phyloP scores from a whole-genome alignment of 2,888 invertebrate species.

The Cheilosia soror region DNA sequence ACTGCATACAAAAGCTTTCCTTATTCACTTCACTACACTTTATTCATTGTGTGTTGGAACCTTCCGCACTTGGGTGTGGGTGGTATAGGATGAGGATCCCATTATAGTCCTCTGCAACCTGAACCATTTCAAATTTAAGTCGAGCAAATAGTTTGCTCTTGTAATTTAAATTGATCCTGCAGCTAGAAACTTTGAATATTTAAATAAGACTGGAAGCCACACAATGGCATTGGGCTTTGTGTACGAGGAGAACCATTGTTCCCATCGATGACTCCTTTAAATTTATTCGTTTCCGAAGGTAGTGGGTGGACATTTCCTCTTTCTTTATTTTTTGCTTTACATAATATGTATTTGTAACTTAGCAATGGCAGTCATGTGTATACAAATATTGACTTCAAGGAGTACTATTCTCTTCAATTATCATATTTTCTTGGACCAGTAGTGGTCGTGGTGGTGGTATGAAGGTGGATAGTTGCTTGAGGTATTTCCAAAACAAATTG shows the following conservation, averaged over 20 bases:
- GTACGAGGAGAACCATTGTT: background rate
- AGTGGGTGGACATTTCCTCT: background rate
- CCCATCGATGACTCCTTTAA: conserved; percentile 2
- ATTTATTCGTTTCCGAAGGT: conserved; percentile 16
- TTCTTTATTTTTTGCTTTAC: background rate
- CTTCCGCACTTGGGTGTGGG: background rate
- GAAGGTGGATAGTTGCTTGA: background rate
- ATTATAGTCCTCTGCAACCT: conserved; percentile 27
- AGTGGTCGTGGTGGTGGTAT: background rate
- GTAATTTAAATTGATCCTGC: conserved; percentile 59
- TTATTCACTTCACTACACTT: background rate
- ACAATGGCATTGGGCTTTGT: background rate
- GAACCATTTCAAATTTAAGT: conserved; percentile 37
- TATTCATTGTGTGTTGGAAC: no score
- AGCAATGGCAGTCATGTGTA: conserved; percentile 49
- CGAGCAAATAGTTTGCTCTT: conserved; percentile 63
- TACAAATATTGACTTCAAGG: conserved; percentile 55
- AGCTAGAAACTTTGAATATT: conserved; percentile 45
- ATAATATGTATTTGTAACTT: conserved; percentile 7
- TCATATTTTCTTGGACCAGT: conserved; percentile 42
- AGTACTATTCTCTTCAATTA: conserved; percentile 54
- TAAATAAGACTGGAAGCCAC: conserved; percentile 55
- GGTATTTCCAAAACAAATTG: conserved; percentile 38
- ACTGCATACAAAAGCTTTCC: background rate
- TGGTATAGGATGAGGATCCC: conserved; percentile 29